phyloP scores from a whole-genome alignment of 2,797 vertebrate genomes.

The Poeciliopsis paucimaculata region DNA sequence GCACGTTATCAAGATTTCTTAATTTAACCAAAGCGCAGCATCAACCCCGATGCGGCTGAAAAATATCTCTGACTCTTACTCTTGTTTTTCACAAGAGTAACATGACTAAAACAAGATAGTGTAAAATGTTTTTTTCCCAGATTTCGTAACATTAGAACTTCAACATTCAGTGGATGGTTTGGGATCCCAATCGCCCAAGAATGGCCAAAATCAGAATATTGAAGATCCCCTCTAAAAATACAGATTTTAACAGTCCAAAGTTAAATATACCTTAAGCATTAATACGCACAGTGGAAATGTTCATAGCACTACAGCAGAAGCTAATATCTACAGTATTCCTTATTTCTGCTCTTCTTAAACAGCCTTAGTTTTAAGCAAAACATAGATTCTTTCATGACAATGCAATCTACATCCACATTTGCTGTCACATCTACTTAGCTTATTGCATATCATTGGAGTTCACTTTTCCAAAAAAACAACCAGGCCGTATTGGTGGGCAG shows the following conservation, averaged over 20 bases:
- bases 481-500: too few species aligned
- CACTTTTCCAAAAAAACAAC: not conserved
- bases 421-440: not conserved
- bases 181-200: not conserved
- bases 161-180: not conserved
- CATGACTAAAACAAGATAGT: not conserved
- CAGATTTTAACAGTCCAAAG: too few species aligned
- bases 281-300: too few species aligned
- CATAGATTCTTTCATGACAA: not conserved
- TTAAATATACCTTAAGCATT: too few species aligned
- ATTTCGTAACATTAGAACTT: too few species aligned
- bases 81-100: not conserved
- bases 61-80: not conserved
- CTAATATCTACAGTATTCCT: too few species aligned
- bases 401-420: not conserved
- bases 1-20: too few species aligned
- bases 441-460: not conserved
- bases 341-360: not conserved
- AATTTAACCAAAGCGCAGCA: too few species aligned
- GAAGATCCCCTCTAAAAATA: too few species aligned
- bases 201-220: not conserved
- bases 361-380: not conserved
- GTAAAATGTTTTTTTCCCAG: too few species aligned
- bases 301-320: too few species aligned
- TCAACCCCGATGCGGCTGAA: too few species aligned